These are phyloP conservation scores for Incurvaria masculella DNA, from an alignment of 2,888 invertebrate genomes.

Conservation along the genomic window DNA sequence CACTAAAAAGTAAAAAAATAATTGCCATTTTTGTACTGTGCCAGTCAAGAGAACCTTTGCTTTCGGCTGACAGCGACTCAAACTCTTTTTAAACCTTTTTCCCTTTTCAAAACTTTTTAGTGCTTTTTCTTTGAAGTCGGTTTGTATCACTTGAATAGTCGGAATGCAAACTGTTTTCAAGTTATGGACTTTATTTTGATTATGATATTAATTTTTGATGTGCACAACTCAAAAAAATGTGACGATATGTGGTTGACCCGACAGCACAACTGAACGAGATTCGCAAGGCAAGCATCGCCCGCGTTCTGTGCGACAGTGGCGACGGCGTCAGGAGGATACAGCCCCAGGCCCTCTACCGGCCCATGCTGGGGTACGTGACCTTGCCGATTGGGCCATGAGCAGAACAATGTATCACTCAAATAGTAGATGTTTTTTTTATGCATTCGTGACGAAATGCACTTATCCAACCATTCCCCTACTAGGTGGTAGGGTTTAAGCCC, in stretches of 20 bases:
- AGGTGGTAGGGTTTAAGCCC: too few relatives aligned
- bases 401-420: background rate
- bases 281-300: slow-evolving; percentile 64
- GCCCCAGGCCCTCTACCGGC: slow-evolving; percentile 54
- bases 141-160: background rate
- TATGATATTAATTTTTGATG: background rate
- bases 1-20: too few relatives aligned
- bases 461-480: too few relatives aligned
- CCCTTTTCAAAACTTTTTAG: background rate
- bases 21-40: too few relatives aligned
- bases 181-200: background rate
- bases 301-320: slow-evolving; percentile 70
- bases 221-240: slow-evolving; percentile 20
- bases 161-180: background rate
- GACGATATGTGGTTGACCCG: slow-evolving; percentile 13
- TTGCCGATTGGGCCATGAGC: background rate
- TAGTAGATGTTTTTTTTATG: background rate
- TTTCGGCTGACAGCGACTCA: background rate
- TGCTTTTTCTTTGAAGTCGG: too few relatives aligned
- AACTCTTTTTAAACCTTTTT: background rate
- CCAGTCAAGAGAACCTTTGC: background rate
- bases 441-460: background rate
- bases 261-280: slow-evolving; percentile 63
- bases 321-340: slow-evolving; percentile 61
- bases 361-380: slow-evolving; percentile 51